Conservation (phyloP, 2,113 vertebrate species). For the Rhagologus leucostigma region DNA sequence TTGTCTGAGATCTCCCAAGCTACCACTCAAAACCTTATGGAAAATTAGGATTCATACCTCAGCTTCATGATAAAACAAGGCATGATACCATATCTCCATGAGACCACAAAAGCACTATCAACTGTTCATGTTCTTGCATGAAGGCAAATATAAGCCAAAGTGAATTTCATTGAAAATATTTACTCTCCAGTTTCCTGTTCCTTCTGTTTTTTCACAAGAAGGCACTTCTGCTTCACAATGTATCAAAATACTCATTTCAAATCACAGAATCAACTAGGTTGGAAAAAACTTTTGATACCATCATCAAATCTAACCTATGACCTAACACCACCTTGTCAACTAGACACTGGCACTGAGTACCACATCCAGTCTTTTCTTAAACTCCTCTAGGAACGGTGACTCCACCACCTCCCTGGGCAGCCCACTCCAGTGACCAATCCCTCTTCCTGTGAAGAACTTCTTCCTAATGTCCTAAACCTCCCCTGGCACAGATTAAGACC, state of each 20-base stretch:
- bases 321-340: background rate
- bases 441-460: background rate
- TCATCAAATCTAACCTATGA: background rate
- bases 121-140: background rate
- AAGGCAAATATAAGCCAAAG: background rate
- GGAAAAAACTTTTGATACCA: background rate
- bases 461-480: background rate
- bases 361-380: background rate
- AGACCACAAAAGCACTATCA: background rate
- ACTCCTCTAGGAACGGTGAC: background rate
- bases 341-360: background rate
- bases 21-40: background rate
- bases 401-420: background rate
- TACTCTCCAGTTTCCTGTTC: background rate
- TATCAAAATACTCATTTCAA: background rate
- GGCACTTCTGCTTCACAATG: background rate
- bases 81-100: background rate
- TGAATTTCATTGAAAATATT: background rate
- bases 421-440: background rate
- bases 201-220: background rate
- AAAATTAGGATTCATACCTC: background rate
- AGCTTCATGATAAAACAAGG: background rate
- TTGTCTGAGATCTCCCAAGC: background rate
- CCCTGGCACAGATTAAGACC: background rate
- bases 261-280: background rate